These are phyloP conservation scores for Eledona agricola DNA, from an alignment of 2,888 invertebrate genomes.

Conservation along the genomic window DNA sequence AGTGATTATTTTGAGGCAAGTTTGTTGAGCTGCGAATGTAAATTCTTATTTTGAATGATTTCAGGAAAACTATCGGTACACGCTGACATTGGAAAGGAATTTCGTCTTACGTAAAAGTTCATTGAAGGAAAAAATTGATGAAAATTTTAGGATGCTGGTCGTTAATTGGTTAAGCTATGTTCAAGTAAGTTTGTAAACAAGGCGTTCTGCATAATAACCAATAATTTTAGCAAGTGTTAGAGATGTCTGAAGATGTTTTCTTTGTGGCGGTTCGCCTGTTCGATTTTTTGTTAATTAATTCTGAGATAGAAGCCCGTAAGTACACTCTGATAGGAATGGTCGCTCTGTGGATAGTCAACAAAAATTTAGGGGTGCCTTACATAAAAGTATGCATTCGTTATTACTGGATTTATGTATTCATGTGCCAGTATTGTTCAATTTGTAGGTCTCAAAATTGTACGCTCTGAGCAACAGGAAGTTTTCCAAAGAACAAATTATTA, in stretches of 20 bases:
- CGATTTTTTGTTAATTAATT: constrained; percentile 1
- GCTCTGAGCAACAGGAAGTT: constrained; percentile 4
- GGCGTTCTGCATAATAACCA: no score
- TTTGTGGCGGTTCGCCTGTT: constrained; percentile 10
- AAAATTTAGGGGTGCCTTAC: constrained; percentile 3
- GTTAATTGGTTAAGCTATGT: constrained; percentile 11
- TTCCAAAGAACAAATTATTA: constrained; percentile 1
- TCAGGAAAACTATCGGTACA: constrained; percentile 13
- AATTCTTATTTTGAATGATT: no score
- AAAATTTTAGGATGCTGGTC: constrained; percentile 6
- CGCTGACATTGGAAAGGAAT: constrained; percentile 1
- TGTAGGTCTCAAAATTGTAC: constrained; percentile 10
- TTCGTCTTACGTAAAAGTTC: constrained; percentile 6
- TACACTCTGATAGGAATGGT: constrained; percentile 5
- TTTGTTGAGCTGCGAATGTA: no score
- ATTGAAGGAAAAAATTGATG: constrained; percentile 4
- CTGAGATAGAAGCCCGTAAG: neutral
- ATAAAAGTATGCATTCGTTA: constrained; percentile 2
- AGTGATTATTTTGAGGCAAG: no score
- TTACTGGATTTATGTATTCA: neutral
- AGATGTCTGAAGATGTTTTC: constrained; percentile 2
- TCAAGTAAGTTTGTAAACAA: no score
- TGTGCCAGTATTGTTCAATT: constrained; percentile 1
- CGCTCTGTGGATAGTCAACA: constrained; percentile 11
- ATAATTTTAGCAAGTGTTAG: constrained; percentile 14